Conservation (phyloP, 2,888 invertebrate species). For the Dicycla oo region DNA sequence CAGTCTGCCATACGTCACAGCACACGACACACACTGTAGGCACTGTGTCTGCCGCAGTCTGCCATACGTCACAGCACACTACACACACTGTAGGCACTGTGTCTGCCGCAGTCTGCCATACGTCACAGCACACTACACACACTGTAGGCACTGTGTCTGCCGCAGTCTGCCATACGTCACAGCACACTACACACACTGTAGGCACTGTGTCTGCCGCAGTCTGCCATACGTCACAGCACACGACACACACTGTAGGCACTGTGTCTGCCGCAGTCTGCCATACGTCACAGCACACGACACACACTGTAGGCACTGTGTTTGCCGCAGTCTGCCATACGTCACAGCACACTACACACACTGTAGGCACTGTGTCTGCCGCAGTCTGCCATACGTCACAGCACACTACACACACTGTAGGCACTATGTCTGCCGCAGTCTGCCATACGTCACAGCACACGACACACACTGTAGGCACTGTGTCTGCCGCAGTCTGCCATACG, state of each 20-base stretch:
- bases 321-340: slow-evolving; percentile 5
- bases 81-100: slow-evolving; percentile 5
- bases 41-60: not conserved
- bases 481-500: slow-evolving; percentile 1
- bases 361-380: not conserved
- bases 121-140: slow-evolving; percentile 23
- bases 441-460: slow-evolving; percentile 22
- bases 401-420: slow-evolving; percentile 15
- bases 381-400: slow-evolving; percentile 10
- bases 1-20: slow-evolving; percentile 12
- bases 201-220: not conserved
- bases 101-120: not conserved
- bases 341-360: slow-evolving; percentile 19
- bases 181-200: slow-evolving; percentile 13
- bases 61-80: slow-evolving; percentile 20
- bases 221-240: slow-evolving; percentile 10
- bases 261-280: not conserved
- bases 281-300: slow-evolving; percentile 23
- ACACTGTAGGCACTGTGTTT: not conserved
- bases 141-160: not conserved
- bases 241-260: slow-evolving; percentile 15
- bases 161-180: slow-evolving; percentile 12
- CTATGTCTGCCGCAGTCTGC: not conserved
- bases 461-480: not conserved
- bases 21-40: slow-evolving; percentile 14